Base-by-base conservation (phyloP, 2,797 vertebrate species). In the Pterois miles region DNA sequence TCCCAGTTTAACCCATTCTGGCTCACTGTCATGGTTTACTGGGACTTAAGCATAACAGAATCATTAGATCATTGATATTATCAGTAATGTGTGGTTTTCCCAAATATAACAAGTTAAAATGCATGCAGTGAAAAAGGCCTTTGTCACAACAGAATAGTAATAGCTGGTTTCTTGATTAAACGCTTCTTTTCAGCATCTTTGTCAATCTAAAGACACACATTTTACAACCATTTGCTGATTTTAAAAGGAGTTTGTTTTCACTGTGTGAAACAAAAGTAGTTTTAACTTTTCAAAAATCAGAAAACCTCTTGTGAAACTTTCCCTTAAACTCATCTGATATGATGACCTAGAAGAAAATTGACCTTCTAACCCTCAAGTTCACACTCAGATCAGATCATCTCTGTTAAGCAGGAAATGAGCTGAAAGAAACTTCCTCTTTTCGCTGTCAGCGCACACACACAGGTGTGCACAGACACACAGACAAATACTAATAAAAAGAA, bases 401-500 rank as follows among this genome's bases (percentile, higher is more conserved):
- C 25, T 40, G 12, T 60, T 33, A 13, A 72, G 68, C 78, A 78
- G 75, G 73, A 89, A 86, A 83, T 34, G 20, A 31, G 56, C 65
- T 22, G 9, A 68, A 29, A 25, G 2, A 1, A 20, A 75, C 76
- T 89, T 89, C 86, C 78, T 82, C 72, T 84, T 77, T 85, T 65
- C 71, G 18, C 53, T 60, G 13, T 95, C 2, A 95, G 93, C 11
- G 8, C 33, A 34, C 33, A 34, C 33, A 11, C 96, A 96, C 0
- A 96, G 59, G 68, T 80, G 72, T 96, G 89, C 23, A 67, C 14
- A 50, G 58, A 54, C 23, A 74, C 1, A 70, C 52, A 72, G 58
- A 68, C 14, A 1, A n/a, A 65, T 22, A 50, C 3, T 3, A 9
- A 65, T 64, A 22, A 64, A 58, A 59, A 57, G 10, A 68, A 52